A percentile compares a stretch with the other conserved stretches of the same genome.
Conservation (phyloP, 2,888 invertebrate genomes). For the Amblyjoppa proteus region DNA sequence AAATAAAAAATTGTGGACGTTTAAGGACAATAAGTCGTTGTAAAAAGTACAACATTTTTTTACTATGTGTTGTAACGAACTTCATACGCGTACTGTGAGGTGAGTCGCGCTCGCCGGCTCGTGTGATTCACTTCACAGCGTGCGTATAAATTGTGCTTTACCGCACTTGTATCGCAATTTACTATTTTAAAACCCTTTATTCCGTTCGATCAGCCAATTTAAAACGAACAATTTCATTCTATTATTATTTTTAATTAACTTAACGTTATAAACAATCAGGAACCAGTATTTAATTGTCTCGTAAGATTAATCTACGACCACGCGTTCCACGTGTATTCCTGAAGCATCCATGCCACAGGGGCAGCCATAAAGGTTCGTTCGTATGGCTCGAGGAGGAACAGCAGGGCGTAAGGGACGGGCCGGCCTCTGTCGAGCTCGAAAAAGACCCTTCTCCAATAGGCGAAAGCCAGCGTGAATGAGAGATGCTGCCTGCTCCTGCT, state of each 20-base stretch:
- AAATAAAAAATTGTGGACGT: too few relatives aligned
- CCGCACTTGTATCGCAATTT: too few relatives aligned
- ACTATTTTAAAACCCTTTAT: neutral
- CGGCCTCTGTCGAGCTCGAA: conserved; percentile 73
- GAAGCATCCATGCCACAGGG: conserved; percentile 24
- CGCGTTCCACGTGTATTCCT: neutral
- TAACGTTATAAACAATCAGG: neutral
- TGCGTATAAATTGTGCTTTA: too few relatives aligned
- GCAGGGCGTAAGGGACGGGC: conserved; percentile 79
- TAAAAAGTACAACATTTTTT: too few relatives aligned
- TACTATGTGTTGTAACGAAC: too few relatives aligned
- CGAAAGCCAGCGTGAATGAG: conserved; percentile 70
- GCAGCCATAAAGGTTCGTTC: conserved; percentile 69
- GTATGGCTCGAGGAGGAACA: conserved; percentile 69
- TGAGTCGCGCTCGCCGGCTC: too few relatives aligned
- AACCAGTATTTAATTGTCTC: neutral
- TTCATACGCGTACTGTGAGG: too few relatives aligned
- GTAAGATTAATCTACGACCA: conserved; percentile 1
- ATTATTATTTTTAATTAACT: neutral
- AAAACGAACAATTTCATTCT: neutral
- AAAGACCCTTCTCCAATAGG: conserved; percentile 78
- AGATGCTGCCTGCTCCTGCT: conserved; percentile 71
- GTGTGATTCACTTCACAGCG: too few relatives aligned
- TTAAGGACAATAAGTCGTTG: too few relatives aligned
- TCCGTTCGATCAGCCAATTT: neutral